A percentile compares a stretch with the other conserved stretches of the same genome.
These are phyloP conservation scores for Butastur rufipennis DNA, from an alignment of 2,113 vertebrate genomes.

Conservation along the genomic window DNA sequence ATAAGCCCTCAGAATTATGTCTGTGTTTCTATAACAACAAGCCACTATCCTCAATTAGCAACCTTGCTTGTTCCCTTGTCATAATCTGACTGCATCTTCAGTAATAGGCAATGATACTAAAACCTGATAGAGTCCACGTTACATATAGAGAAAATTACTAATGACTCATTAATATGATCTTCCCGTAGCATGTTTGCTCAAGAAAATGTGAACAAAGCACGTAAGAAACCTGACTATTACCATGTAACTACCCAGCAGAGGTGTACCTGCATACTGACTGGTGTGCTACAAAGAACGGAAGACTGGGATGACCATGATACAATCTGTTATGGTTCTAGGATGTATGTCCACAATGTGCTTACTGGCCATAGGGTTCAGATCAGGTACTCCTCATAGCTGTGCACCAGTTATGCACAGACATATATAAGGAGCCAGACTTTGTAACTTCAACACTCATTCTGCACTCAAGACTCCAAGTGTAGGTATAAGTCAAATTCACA, in stretches of 20 bases:
- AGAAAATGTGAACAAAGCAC: not conserved
- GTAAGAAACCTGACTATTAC: not conserved
- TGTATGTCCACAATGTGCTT: not conserved
- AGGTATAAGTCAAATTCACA: not conserved
- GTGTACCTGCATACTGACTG: too few relatives aligned
- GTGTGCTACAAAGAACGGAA: too few relatives aligned
- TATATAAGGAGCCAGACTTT: not conserved
- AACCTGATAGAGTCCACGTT: not conserved
- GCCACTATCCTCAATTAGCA: not conserved
- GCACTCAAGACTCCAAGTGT: not conserved
- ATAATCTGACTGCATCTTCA: not conserved
- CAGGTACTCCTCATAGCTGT: not conserved
- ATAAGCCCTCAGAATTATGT: not conserved
- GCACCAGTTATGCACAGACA: not conserved
- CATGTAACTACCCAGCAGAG: not conserved
- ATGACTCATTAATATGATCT: not conserved
- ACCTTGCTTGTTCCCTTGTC: not conserved
- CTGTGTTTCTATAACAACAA: not conserved
- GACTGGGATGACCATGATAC: not conserved
- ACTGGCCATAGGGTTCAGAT: not conserved
- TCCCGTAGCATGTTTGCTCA: not conserved
- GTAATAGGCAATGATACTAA: not conserved
- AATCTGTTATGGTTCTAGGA: not conserved
- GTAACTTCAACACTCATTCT: not conserved
- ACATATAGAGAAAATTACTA: not conserved